phyloP scores from a whole-genome alignment of 2,797 vertebrate species.

The Sparidentex hasta region DNA sequence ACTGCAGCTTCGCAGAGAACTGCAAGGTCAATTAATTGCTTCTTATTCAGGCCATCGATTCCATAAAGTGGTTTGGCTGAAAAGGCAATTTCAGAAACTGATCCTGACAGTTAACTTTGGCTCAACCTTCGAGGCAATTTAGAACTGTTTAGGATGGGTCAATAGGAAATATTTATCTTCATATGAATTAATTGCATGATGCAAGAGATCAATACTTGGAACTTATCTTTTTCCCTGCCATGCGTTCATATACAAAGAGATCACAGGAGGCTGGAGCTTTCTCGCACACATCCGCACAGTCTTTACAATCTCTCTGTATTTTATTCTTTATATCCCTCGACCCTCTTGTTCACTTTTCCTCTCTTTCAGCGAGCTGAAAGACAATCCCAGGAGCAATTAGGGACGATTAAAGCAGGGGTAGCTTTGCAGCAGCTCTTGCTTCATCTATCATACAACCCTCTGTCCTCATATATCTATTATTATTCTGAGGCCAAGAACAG shows the following conservation, averaged over 20 bases:
- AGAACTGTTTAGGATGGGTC: constrained; percentile 71
- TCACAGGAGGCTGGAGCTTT: constrained; percentile 20
- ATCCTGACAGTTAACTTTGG: constrained; percentile 82
- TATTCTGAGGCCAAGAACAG: constrained; percentile 37
- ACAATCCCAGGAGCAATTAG: constrained; percentile 39
- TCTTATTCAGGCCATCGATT: constrained; percentile 81
- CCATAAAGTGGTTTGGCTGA: constrained; percentile 78
- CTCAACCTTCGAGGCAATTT: constrained; percentile 78
- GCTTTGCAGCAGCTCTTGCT: constrained; percentile 31
- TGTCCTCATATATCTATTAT: constrained; percentile 40
- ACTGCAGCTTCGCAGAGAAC: constrained; percentile 51
- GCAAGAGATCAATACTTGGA: constrained; percentile 68
- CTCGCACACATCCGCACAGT: neutral
- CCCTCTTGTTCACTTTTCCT: constrained; percentile 8
- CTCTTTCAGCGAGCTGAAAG: constrained; percentile 27
- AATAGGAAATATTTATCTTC: constrained; percentile 76
- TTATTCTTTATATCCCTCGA: constrained; percentile 11
- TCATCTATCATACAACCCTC: constrained; percentile 27
- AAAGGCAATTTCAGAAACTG: constrained; percentile 79
- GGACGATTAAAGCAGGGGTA: constrained; percentile 12
- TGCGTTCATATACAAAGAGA: constrained; percentile 37
- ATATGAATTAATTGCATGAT: constrained; percentile 67
- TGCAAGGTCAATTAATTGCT: constrained; percentile 79
- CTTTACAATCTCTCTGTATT: neutral
- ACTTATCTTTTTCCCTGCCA: constrained; percentile 37